Conservation (phyloP, 2,797 vertebrate species). For the Rhodeus uyekii region DNA sequence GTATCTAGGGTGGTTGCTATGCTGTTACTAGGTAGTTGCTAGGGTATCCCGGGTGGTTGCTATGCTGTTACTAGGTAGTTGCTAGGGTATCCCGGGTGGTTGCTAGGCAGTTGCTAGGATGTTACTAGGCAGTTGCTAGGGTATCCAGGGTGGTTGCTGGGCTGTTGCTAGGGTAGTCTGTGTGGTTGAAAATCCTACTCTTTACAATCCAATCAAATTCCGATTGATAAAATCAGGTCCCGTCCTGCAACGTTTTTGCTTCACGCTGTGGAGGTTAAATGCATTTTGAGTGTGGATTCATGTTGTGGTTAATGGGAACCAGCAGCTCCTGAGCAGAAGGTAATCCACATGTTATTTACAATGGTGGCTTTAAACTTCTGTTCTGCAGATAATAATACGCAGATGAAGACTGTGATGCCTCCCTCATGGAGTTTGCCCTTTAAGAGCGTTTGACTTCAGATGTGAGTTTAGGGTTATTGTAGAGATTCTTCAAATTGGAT, state of each 20-base stretch:
- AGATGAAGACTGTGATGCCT: slow-evolving; percentile 9
- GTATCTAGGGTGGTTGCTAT: no score
- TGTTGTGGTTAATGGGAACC: not conserved
- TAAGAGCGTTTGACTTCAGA: slow-evolving; percentile 20
- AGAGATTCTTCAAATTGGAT: slow-evolving; percentile 26
- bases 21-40: no score
- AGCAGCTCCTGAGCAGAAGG: not conserved
- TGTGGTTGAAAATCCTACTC: no score
- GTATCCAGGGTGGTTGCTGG: no score
- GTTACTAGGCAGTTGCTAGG: no score
- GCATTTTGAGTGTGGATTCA: not conserved
- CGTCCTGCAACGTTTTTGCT: not conserved
- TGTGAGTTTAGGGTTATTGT: slow-evolving; percentile 17
- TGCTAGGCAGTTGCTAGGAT: no score
- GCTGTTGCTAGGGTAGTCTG: no score
- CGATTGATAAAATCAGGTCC: not conserved
- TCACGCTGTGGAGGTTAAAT: slow-evolving; percentile 4
- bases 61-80: no score
- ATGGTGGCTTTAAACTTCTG: not conserved
- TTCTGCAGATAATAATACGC: slow-evolving; percentile 1
- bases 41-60: no score
- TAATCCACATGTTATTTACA: not conserved
- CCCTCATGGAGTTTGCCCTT: not conserved
- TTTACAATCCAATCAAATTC: not conserved
- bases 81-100: no score